Conservation (phyloP, 2,797 vertebrate species). For the Coracias cyanogaster region DNA sequence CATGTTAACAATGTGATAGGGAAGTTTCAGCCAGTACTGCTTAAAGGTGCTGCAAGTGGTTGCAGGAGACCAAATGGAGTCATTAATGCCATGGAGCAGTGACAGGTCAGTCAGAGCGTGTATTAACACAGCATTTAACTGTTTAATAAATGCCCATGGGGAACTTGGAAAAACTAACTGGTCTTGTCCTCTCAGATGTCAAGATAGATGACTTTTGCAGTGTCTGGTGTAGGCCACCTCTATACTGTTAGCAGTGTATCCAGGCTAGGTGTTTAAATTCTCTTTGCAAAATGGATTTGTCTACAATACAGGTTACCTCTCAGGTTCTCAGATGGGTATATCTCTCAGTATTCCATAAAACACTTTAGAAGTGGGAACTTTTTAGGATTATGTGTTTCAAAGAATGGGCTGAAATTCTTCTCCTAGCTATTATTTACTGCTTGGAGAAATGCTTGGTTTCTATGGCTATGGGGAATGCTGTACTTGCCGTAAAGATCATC, state of each 20-base stretch:
- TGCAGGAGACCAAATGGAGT: not conserved
- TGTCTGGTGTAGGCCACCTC: not conserved
- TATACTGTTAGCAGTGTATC: not conserved
- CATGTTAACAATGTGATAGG: not conserved
- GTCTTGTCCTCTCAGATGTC: not conserved
- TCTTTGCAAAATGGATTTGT: not conserved
- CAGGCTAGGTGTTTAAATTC: not conserved
- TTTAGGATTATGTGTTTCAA: not conserved
- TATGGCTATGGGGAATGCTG: not conserved
- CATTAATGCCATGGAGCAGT: not conserved
- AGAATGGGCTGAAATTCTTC: not conserved
- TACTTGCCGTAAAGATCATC: not conserved
- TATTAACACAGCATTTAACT: not conserved
- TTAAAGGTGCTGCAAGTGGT: not conserved
- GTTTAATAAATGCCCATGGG: not conserved
- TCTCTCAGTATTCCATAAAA: not conserved
- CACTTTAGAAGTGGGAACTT: not conserved
- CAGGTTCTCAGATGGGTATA: rapidly evolving
- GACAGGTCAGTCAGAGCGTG: not conserved
- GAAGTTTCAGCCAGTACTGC: not conserved
- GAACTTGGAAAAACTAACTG: not conserved
- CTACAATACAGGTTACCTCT: not conserved
- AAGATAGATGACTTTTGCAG: not conserved
- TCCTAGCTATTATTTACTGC: not conserved
- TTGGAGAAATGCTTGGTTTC: not conserved